Conservation (phyloP, 2,113 vertebrate genomes). For the Argyrosomus japonicus region DNA sequence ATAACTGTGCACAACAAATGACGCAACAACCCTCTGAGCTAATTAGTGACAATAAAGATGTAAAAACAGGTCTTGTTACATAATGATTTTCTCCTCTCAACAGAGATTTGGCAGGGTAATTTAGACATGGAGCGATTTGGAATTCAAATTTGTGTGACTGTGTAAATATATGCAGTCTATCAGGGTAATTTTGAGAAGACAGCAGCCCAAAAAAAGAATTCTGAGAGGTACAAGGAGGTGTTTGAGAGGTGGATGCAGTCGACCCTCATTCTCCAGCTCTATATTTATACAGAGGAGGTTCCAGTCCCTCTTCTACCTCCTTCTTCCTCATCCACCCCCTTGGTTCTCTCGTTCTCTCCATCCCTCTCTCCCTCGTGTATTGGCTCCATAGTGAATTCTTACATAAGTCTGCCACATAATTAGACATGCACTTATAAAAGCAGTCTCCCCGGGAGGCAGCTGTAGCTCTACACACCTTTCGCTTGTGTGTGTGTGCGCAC, state of each 20-base stretch:
- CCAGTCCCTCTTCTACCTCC: slow-evolving; percentile 31
- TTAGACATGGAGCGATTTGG: background rate
- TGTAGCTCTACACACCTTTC: slow-evolving; percentile 45
- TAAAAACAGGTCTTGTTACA: background rate
- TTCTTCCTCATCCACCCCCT: slow-evolving; percentile 15
- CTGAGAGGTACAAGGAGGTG: slow-evolving; percentile 36
- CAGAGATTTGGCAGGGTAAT: slow-evolving; percentile 3
- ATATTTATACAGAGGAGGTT: slow-evolving; percentile 54
- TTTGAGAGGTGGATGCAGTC: slow-evolving; percentile 51
- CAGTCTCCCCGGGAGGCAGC: slow-evolving; percentile 41
- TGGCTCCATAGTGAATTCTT: slow-evolving; percentile 68
- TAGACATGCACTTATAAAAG: background rate
- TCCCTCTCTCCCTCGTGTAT: slow-evolving; percentile 43
- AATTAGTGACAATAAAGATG: background rate
- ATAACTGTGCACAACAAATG: background rate
- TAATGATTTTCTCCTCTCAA: background rate
- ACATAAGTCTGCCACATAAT: slow-evolving; percentile 64
- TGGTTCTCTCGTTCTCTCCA: slow-evolving; percentile 9
- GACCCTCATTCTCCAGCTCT: slow-evolving; percentile 54
- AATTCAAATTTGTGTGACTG: slow-evolving; percentile 1
- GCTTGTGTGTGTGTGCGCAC: background rate
- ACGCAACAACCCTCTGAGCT: background rate
- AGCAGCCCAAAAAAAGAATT: slow-evolving; percentile 1
- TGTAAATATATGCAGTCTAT: slow-evolving; percentile 23
- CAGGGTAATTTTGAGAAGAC: slow-evolving; percentile 19